These are phyloP conservation scores for Xiphorhynchus elegans DNA, from an alignment of 2,113 vertebrate genomes.

Conservation along the genomic window DNA sequence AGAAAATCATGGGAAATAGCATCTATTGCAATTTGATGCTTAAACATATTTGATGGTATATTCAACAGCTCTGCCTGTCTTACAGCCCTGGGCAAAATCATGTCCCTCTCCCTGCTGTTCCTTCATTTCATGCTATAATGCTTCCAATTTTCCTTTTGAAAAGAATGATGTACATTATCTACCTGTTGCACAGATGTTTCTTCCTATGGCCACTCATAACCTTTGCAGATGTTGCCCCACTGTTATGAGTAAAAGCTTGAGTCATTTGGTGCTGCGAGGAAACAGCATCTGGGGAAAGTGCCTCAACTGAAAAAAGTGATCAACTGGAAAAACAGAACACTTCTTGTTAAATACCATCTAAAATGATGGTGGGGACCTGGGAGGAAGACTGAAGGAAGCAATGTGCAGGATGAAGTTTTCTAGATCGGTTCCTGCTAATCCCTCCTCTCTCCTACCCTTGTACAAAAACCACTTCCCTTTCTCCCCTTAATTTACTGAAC, in stretches of 20 bases:
- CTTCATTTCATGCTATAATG: constrained; percentile 62
- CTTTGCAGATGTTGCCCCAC: neutral
- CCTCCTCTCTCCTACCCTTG: neutral
- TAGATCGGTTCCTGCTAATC: neutral
- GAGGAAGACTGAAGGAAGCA: neutral
- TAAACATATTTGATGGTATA: neutral
- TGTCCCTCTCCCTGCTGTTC: constrained; percentile 34
- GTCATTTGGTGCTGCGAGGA: neutral
- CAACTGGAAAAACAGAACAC: neutral
- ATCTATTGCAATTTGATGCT: neutral
- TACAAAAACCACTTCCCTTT: neutral
- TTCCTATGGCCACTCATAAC: neutral
- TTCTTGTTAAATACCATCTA: neutral
- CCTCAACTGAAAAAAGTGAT: neutral
- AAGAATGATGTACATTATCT: constrained; percentile 34
- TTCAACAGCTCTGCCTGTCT: constrained; percentile 17
- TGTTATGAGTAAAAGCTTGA: neutral
- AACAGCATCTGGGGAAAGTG: neutral
- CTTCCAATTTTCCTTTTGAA: constrained; percentile 28
- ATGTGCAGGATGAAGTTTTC: neutral
- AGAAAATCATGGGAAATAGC: neutral
- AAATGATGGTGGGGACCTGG: neutral
- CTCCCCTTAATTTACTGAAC: neutral
- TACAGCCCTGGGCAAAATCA: constrained; percentile 32
- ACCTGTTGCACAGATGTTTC: constrained; percentile 24